Conservation (phyloP, 2,797 vertebrate genomes). For the Silurus aristotelis region DNA sequence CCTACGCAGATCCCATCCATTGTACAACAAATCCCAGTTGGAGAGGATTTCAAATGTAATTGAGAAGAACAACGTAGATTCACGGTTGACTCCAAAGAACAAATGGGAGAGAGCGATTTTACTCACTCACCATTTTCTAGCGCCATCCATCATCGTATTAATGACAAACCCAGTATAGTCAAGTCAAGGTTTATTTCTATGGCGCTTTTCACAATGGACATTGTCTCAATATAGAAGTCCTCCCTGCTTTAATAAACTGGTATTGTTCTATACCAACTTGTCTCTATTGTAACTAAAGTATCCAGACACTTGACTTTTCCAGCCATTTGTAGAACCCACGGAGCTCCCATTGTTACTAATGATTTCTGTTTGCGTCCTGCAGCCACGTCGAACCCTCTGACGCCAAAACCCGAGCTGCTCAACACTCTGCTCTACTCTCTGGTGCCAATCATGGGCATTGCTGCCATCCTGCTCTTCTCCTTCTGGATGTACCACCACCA, state of each 20-base stretch:
- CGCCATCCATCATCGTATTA: not conserved
- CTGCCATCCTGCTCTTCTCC: slow-evolving; percentile 89
- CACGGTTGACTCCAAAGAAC: not conserved
- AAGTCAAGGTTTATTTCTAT: no score
- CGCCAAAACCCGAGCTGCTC: slow-evolving; percentile 88
- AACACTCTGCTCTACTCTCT: slow-evolving; percentile 94
- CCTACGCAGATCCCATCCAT: no score
- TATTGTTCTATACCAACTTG: no score
- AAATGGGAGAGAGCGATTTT: not conserved
- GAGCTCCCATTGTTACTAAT: not conserved
- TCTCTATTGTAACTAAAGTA: no score
- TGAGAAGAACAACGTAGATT: not conserved
- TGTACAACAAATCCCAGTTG: not conserved
- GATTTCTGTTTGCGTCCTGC: slow-evolving; percentile 8
- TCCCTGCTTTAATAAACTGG: no score
- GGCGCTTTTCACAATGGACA: no score
- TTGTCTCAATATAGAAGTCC: no score
- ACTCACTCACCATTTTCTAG: not conserved
- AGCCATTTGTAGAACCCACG: no score
- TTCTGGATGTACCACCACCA: slow-evolving; percentile 99
- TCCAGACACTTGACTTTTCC: no score
- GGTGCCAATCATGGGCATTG: slow-evolving; percentile 93
- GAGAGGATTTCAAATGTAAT: not conserved
- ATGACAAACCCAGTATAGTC: no score
- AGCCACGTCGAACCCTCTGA: slow-evolving; percentile 93